These are phyloP conservation scores for Andrena haemorrhoa DNA, from an alignment of 2,888 invertebrate species.

Conservation along the genomic window DNA sequence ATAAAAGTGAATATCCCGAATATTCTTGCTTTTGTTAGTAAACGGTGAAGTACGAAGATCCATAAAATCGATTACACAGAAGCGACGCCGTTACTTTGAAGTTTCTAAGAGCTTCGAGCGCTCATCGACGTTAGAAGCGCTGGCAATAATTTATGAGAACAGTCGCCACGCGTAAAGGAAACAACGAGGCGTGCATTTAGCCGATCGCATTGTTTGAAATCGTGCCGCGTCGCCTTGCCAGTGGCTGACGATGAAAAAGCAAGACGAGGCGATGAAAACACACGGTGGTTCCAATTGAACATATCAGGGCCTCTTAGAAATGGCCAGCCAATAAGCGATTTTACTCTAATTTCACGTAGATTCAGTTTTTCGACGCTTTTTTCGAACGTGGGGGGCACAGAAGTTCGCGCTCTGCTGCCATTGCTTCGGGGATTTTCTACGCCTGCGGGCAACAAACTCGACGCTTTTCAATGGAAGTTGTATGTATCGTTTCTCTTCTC, in stretches of 20 bases:
- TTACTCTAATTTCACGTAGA: constrained; percentile 74
- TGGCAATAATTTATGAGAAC: constrained; percentile 23
- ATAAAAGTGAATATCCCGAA: not conserved
- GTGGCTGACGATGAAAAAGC: not conserved
- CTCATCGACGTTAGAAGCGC: not conserved
- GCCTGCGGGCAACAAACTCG: not conserved
- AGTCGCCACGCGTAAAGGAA: constrained; percentile 5
- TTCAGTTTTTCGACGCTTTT: constrained; percentile 76
- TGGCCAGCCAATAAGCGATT: constrained; percentile 76
- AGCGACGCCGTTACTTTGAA: constrained; percentile 30
- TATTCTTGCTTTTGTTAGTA: not conserved
- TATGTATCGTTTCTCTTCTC: not conserved
- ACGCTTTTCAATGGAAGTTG: not conserved
- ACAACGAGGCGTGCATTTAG: not conserved
- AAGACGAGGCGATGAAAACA: constrained; percentile 13
- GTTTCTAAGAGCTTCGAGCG: constrained; percentile 20
- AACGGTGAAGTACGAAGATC: constrained; percentile 44
- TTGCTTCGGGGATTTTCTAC: constrained; percentile 16
- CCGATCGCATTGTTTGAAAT: not conserved
- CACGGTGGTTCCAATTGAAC: constrained; percentile 79
- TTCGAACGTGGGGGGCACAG: constrained; percentile 48
- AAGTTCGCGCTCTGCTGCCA: constrained; percentile 57
- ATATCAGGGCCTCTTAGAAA: constrained; percentile 78
- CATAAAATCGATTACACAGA: constrained; percentile 25
- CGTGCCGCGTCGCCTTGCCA: constrained; percentile 24